Conservation (phyloP, 2,888 invertebrate genomes). For the Noctua comes region DNA sequence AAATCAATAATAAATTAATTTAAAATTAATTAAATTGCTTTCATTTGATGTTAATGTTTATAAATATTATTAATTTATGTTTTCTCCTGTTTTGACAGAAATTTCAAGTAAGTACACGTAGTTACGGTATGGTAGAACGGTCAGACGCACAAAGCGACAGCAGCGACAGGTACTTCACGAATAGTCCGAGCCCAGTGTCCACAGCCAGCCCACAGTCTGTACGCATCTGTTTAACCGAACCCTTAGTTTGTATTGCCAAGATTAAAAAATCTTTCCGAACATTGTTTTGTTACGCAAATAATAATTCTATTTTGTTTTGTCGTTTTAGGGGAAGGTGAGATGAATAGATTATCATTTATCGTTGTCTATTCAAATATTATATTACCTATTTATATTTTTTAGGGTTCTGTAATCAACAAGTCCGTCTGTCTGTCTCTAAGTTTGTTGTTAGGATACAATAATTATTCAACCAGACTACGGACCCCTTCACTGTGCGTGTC, state of each 20-base stretch:
- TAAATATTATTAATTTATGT: background rate
- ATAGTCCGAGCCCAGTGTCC: too few relatives aligned
- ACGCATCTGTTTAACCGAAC: background rate
- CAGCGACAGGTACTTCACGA: background rate
- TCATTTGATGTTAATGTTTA: background rate
- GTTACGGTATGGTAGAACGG: background rate
- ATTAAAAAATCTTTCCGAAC: constrained; percentile 60
- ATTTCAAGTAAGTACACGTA: constrained; percentile 42
- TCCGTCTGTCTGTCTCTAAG: background rate
- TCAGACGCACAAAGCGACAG: background rate
- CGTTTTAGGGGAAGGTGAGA: constrained; percentile 69
- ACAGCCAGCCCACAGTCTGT: too few relatives aligned
- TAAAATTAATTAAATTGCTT: too few relatives aligned
- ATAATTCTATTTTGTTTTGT: background rate
- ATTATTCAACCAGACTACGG: too few relatives aligned
- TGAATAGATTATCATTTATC: background rate
- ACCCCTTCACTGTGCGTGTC: too few relatives aligned
- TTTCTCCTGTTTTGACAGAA: constrained; percentile 24
- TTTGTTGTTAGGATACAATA: background rate
- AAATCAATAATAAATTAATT: too few relatives aligned
- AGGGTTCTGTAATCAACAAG: too few relatives aligned
- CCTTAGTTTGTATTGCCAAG: constrained; percentile 14
- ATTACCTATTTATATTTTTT: background rate
- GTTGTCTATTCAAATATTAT: background rate
- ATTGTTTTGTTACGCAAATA: background rate